Conservation (phyloP, 2,888 invertebrate species). For the Pharmacophagus antenor region DNA sequence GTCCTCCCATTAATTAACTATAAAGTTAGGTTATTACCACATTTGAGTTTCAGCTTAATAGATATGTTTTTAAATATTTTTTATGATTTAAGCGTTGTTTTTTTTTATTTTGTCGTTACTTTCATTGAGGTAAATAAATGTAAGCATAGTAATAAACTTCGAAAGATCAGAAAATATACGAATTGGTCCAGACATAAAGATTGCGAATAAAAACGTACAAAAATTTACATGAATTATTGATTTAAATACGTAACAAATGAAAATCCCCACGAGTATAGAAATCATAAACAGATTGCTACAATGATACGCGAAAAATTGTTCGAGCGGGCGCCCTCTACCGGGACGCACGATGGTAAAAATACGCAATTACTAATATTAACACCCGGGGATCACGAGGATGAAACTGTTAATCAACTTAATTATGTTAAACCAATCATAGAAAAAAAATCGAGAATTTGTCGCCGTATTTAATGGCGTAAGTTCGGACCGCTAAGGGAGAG, state of each 20-base stretch:
- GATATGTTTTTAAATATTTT: not conserved
- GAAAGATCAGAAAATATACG: too few relatives aligned
- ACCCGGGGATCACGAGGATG: conserved; percentile 32
- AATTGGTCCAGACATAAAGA: too few relatives aligned
- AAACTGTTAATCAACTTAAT: conserved; percentile 32
- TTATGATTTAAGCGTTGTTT: too few relatives aligned
- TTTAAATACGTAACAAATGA: not conserved
- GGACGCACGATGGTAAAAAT: conserved; percentile 15
- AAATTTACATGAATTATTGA: not conserved
- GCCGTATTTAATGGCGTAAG: conserved; percentile 24
- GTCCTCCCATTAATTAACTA: conserved; percentile 9
- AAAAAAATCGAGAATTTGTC: conserved; percentile 25
- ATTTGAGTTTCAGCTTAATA: not conserved
- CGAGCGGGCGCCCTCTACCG: conserved; percentile 17
- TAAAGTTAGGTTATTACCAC: conserved; percentile 1
- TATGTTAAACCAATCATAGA: conserved; percentile 33
- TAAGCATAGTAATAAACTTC: too few relatives aligned
- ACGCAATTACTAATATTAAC: conserved; percentile 39
- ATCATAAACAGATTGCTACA: conserved; percentile 8
- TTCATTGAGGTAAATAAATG: too few relatives aligned
- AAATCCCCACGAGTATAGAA: not conserved
- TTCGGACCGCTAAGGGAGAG: conserved; percentile 8
- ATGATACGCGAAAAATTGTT: conserved; percentile 18
- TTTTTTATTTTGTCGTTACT: too few relatives aligned
- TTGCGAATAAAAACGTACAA: not conserved